Evolutionary conservation across 2,797 vertebrate species (phyloP).

Genomic region (Cyclopterus lumpus): DNA sequence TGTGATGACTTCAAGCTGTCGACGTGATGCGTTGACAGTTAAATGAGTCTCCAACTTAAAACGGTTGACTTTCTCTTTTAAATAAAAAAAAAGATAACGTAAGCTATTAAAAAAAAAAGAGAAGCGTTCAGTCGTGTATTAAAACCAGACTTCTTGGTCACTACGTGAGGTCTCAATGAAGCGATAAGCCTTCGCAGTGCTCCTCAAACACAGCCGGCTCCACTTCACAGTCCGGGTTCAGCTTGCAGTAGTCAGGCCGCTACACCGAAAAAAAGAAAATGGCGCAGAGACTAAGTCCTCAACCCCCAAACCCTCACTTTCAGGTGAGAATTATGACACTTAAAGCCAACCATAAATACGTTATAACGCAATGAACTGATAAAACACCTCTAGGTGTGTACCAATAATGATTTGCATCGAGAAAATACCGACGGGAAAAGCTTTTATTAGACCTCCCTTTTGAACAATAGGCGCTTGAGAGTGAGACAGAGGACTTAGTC

Average conservation of each 20-base stretch:
- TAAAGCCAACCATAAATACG: slow-evolving; percentile 29
- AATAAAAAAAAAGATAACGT: neutral
- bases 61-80: neutral
- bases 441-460: slow-evolving; percentile 86
- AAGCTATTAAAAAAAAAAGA: neutral
- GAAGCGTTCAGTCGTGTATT: neutral
- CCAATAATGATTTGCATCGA: slow-evolving; percentile 27
- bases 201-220: slow-evolving; percentile 76
- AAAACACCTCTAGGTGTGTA: slow-evolving; percentile 81
- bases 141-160: neutral
- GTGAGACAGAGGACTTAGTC: slow-evolving; percentile 98
- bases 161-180: slow-evolving; percentile 14
- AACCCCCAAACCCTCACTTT: slow-evolving; percentile 96
- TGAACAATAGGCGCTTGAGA: slow-evolving; percentile 99
- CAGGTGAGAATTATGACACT: slow-evolving; percentile 68
- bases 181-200: slow-evolving; percentile 49
- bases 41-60: slow-evolving; percentile 15
- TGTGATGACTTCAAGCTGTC: slow-evolving; percentile 3
- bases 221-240: slow-evolving; percentile 72
- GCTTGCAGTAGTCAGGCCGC: slow-evolving; percentile 80
- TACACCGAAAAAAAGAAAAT: slow-evolving; percentile 97
- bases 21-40: neutral
- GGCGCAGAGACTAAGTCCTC: slow-evolving; percentile 99
- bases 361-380: slow-evolving; percentile 48
- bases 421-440: slow-evolving; percentile 65